Evolutionary conservation across 1,140 invertebrate species (phyloP).

Genomic region (Lepidostoma basale): DNA sequence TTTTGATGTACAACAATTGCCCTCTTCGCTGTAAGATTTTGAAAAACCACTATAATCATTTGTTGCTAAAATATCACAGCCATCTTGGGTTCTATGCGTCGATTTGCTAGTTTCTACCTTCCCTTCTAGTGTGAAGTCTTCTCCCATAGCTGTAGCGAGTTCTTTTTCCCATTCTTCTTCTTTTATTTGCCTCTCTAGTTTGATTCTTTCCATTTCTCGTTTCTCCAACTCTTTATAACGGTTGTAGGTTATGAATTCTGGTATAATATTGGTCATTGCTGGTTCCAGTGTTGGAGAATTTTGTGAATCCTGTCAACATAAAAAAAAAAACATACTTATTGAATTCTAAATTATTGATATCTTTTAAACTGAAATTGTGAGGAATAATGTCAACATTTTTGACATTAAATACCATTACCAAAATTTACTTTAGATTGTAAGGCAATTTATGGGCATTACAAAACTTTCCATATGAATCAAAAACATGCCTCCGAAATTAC

Average conservation of each 20-base stretch:
- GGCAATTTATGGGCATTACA: no score
- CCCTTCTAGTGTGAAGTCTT: slow-evolving; percentile 3
- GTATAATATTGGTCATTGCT: slow-evolving; percentile 50
- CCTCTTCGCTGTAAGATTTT: slow-evolving; percentile 29
- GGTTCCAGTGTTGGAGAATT: slow-evolving; percentile 50
- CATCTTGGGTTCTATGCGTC: slow-evolving; percentile 37
- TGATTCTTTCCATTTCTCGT: slow-evolving; percentile 63
- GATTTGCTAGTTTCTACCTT: not conserved
- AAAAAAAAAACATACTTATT: slow-evolving; percentile 28
- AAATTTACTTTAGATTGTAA: no score
- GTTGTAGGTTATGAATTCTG: slow-evolving; percentile 73
- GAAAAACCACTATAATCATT: slow-evolving; percentile 28
- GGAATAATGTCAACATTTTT: no score
- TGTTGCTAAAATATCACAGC: slow-evolving; percentile 42
- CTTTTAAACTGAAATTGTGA: not conserved
- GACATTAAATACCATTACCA: no score
- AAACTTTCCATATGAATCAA: no score
- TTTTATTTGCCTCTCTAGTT: slow-evolving; percentile 67
- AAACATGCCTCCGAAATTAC: no score
- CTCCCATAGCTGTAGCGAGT: slow-evolving; percentile 68
- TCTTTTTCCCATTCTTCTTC: slow-evolving; percentile 76
- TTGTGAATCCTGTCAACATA: slow-evolving; percentile 50
- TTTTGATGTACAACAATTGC: slow-evolving; percentile 1
- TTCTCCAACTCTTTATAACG: slow-evolving; percentile 69
- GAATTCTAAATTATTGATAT: not conserved